Evolutionary conservation across 1,140 invertebrate species (phyloP).

Genomic region (Papilio helenus): DNA sequence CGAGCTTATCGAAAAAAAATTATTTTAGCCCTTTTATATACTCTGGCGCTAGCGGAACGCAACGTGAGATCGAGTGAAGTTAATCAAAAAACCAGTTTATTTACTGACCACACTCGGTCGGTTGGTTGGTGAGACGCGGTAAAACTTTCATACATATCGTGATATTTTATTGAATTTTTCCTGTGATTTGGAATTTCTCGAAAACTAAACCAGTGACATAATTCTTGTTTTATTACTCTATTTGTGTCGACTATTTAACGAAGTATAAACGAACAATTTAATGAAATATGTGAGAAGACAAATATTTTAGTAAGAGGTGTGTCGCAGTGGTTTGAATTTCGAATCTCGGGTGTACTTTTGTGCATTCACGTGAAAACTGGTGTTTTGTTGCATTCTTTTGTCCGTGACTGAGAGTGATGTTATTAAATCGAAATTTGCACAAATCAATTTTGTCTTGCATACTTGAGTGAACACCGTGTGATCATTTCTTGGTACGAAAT

Average conservation of each 20-base stretch:
- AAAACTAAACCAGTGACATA: constrained; percentile 45
- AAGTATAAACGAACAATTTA: constrained; percentile 20
- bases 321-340: constrained; percentile 66
- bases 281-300: constrained; percentile 40
- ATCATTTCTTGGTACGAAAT: constrained; percentile 50
- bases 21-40: neutral
- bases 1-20: too few species aligned
- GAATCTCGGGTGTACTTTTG: constrained; percentile 68
- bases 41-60: constrained; percentile 10
- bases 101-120: constrained; percentile 67
- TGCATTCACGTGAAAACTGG: constrained; percentile 71
- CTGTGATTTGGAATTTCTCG: constrained; percentile 49
- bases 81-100: constrained; percentile 78
- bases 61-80: constrained; percentile 4
- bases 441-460: constrained; percentile 55
- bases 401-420: constrained; percentile 43
- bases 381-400: constrained; percentile 54
- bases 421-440: constrained; percentile 45
- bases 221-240: neutral
- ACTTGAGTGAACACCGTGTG: constrained; percentile 63
- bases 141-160: constrained; percentile 47
- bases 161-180: constrained; percentile 54
- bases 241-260: neutral
- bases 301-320: constrained; percentile 56
- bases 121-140: constrained; percentile 54